Conservation (phyloP, 2,888 invertebrate genomes). For the Caenorhabditis japonica region DNA sequence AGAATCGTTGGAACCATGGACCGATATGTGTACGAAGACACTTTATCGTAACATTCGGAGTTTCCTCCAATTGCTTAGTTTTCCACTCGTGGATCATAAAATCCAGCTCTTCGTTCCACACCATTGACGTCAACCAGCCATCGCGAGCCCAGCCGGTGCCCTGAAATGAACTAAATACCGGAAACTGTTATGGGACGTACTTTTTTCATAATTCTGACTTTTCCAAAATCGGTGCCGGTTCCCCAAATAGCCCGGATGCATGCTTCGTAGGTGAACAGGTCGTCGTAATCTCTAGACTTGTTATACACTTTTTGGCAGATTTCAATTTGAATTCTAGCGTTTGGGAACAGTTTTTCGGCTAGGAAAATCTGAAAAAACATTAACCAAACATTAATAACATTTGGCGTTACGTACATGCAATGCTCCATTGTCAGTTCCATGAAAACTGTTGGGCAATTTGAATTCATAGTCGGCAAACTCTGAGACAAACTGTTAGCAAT, state of each 20-base stretch:
- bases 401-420: constrained; percentile 51
- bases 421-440: constrained; percentile 63
- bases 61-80: constrained; percentile 24
- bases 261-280: constrained; percentile 67
- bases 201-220: constrained; percentile 52
- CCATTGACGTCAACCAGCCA: constrained; percentile 53
- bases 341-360: constrained; percentile 42
- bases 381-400: too few species aligned
- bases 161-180: too few species aligned
- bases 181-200: too few species aligned
- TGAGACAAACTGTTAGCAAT: too few species aligned
- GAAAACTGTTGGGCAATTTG: constrained; percentile 54
- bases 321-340: constrained; percentile 30
- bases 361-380: constrained; percentile 56
- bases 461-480: constrained; percentile 58
- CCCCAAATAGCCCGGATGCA: constrained; percentile 68
- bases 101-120: constrained; percentile 54
- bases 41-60: constrained; percentile 23
- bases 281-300: constrained; percentile 55
- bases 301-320: constrained; percentile 54
- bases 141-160: constrained; percentile 59
- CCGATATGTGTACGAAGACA: too few species aligned
- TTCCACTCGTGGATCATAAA: constrained; percentile 63
- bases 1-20: too few species aligned
- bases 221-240: constrained; percentile 45